These are phyloP conservation scores for Rafetus swinhoei DNA, from an alignment of 2,113 vertebrate genomes.

Conservation along the genomic window DNA sequence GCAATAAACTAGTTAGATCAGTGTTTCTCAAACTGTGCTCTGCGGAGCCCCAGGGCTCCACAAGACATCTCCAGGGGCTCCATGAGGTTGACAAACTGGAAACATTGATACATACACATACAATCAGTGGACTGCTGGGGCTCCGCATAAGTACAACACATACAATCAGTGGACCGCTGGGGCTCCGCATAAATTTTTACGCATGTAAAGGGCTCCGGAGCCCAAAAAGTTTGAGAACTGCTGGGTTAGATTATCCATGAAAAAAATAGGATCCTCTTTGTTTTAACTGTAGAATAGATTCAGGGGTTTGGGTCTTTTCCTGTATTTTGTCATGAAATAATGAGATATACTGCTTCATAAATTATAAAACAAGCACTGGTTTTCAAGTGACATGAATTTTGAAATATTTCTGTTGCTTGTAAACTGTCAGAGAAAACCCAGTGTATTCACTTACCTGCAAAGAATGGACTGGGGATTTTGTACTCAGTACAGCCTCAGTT, in stretches of 20 bases:
- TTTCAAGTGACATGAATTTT: slow-evolving; percentile 12
- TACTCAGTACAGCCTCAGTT: background rate
- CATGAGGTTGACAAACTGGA: no score
- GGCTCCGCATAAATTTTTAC: no score
- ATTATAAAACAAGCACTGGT: slow-evolving; percentile 51
- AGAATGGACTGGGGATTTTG: background rate
- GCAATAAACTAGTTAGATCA: background rate
- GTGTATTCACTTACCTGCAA: background rate
- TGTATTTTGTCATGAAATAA: slow-evolving; percentile 50
- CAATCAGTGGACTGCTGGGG: no score
- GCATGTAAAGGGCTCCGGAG: no score
- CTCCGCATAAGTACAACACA: no score
- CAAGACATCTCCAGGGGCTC: no score
- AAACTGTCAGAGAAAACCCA: background rate
- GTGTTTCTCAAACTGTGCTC: no score
- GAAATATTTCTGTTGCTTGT: slow-evolving; percentile 10
- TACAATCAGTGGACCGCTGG: no score
- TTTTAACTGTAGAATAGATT: slow-evolving; percentile 33
- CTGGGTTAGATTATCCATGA: background rate
- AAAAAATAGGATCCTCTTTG: background rate
- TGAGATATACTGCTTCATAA: slow-evolving; percentile 47
- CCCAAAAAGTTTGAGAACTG: no score
- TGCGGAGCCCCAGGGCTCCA: no score
- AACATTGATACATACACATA: no score
- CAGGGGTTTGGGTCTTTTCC: slow-evolving; percentile 18